A percentile compares a stretch with the other conserved stretches of the same genome.
Evolutionary conservation across 2,888 invertebrate genomes (phyloP).

Genomic region (Plutella xylostella): DNA sequence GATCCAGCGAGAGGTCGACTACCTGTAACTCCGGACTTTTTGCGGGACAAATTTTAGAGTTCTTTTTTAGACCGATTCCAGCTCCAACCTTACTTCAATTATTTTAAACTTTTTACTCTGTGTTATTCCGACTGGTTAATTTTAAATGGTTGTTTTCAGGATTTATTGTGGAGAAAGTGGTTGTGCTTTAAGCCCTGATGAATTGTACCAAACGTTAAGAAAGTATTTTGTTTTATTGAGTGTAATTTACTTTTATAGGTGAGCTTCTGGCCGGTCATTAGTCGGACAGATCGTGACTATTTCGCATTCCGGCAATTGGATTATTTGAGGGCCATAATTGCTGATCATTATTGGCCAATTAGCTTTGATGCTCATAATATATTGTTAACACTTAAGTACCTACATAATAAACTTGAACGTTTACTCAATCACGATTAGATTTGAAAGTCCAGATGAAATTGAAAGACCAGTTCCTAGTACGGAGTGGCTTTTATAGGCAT

Average conservation of each 20-base stretch:
- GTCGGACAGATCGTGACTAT: no score
- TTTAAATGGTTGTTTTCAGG: constrained; percentile 29
- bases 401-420: no score
- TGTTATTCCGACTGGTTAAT: constrained; percentile 32
- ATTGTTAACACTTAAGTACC: no score
- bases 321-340: no score
- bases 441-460: no score
- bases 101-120: constrained; percentile 58
- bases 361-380: no score
- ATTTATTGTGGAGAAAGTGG: constrained; percentile 11
- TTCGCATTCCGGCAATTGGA: no score
- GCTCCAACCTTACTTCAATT: constrained; percentile 41
- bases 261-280: background rate
- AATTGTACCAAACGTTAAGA: background rate
- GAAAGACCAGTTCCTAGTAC: no score
- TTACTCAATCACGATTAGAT: no score
- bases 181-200: constrained; percentile 2
- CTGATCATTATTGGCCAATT: no score
- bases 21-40: constrained; percentile 50
- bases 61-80: constrained; percentile 36
- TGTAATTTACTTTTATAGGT: background rate
- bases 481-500: background rate
- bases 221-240: background rate
- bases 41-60: constrained; percentile 49
- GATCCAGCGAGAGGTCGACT: constrained; percentile 6